Evolutionary conservation across 2,888 invertebrate genomes (phyloP).

Genomic region (Chrysolina haemoptera): DNA sequence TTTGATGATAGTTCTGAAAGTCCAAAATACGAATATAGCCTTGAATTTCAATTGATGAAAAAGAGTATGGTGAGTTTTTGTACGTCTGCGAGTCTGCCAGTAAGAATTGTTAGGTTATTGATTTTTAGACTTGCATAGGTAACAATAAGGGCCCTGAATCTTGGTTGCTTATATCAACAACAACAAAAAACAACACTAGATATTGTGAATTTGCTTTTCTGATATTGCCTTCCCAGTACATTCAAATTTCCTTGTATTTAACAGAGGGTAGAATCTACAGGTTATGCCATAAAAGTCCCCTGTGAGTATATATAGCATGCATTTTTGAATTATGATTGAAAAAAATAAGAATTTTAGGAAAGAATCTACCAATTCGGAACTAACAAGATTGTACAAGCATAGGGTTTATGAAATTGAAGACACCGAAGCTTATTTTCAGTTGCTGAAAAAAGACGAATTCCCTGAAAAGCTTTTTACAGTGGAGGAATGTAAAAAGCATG

Average conservation of each 20-base stretch:
- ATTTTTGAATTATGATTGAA: no score
- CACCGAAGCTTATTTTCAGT: neutral
- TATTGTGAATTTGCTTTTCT: constrained; percentile 27
- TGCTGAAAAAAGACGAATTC: neutral
- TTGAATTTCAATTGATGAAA: constrained; percentile 28
- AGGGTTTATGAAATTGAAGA: constrained; percentile 26
- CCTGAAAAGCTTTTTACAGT: constrained; percentile 29
- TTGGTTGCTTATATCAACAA: constrained; percentile 33
- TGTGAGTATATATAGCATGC: constrained; percentile 26
- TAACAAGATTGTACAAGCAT: constrained; percentile 21
- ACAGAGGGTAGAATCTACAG: constrained; percentile 29
- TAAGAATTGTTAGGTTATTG: no score
- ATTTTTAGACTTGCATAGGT: constrained; percentile 31
- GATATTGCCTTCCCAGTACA: constrained; percentile 30
- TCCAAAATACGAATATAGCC: constrained; percentile 4
- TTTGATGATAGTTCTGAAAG: neutral
- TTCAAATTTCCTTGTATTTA: constrained; percentile 17
- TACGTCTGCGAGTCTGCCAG: no score
- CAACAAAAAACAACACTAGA: neutral
- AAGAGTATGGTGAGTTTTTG: constrained; percentile 39
- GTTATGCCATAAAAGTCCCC: constrained; percentile 23
- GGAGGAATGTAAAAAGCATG: constrained; percentile 34
- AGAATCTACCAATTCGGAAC: constrained; percentile 14
- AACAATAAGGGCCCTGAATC: constrained; percentile 27
- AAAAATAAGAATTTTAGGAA: constrained; percentile 29